Percentiles rank a stretch among this genome's conserved stretches.
These are phyloP conservation scores for Agonopterix arenella DNA, from an alignment of 2,888 invertebrate genomes.

Conservation along the genomic window DNA sequence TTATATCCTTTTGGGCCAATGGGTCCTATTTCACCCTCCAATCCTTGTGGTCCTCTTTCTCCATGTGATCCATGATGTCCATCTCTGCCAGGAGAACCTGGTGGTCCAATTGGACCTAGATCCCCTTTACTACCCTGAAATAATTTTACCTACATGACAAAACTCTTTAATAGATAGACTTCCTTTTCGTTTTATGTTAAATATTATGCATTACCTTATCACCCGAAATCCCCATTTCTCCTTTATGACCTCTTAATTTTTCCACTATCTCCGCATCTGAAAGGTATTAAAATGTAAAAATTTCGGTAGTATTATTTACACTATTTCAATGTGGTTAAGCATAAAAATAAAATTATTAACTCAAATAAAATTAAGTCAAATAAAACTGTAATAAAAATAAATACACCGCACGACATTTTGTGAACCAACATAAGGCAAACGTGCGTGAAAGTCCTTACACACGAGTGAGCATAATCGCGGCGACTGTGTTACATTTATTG, in stretches of 20 bases:
- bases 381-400: too few species aligned
- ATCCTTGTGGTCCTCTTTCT: slow-evolving; percentile 78
- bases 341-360: too few species aligned
- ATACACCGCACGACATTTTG: not conserved
- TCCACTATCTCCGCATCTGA: slow-evolving; percentile 42
- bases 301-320: too few species aligned
- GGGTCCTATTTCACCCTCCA: slow-evolving; percentile 68
- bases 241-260: slow-evolving; percentile 44
- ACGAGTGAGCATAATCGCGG: slow-evolving; percentile 1
- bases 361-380: too few species aligned
- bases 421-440: not conserved
- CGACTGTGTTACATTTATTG: slow-evolving; percentile 1
- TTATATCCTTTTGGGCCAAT: slow-evolving; percentile 14
- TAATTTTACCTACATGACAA: not conserved
- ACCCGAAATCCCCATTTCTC: slow-evolving; percentile 48
- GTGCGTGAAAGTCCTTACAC: slow-evolving; percentile 2
- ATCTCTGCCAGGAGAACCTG: slow-evolving; percentile 34
- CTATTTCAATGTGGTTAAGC: too few species aligned
- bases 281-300: not conserved
- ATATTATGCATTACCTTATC: slow-evolving; percentile 5
- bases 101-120: slow-evolving; percentile 76
- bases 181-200: not conserved
- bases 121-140: slow-evolving; percentile 83
- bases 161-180: not conserved
- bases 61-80: slow-evolving; percentile 79